phyloP scores from a whole-genome alignment of 2,888 invertebrate genomes.

The Marronus borbonicus region DNA sequence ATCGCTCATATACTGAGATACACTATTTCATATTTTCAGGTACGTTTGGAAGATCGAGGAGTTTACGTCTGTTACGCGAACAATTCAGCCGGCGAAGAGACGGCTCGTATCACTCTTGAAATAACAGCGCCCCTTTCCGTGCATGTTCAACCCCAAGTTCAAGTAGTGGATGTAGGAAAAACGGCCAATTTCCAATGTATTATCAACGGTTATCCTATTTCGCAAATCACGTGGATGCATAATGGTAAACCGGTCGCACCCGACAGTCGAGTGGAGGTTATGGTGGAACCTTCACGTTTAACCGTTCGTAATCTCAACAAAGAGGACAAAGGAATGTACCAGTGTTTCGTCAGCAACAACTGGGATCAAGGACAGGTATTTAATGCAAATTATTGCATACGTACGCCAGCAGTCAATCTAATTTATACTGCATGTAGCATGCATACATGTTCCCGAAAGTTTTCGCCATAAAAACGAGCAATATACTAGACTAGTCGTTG shows the following conservation, averaged over 20 bases:
- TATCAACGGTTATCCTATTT: constrained; percentile 88
- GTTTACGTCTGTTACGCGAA: constrained; percentile 92
- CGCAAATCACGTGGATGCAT: constrained; percentile 83
- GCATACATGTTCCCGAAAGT: too few relatives aligned
- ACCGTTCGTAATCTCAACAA: constrained; percentile 79
- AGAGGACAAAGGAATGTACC: constrained; percentile 92
- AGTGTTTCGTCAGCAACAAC: constrained; percentile 89
- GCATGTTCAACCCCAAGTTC: constrained; percentile 83
- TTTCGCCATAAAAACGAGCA: too few relatives aligned
- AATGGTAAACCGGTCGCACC: constrained; percentile 75
- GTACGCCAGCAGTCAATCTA: too few relatives aligned
- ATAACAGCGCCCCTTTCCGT: constrained; percentile 87
- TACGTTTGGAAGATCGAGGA: constrained; percentile 85
- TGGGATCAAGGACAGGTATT: constrained; percentile 83
- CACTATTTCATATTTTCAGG: constrained; percentile 59
- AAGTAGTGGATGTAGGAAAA: constrained; percentile 88
- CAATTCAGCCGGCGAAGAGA: constrained; percentile 89
- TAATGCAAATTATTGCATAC: not conserved
- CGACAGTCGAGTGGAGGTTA: constrained; percentile 67
- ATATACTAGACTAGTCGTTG: too few relatives aligned
- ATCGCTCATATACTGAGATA: too few relatives aligned
- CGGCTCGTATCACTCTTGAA: constrained; percentile 82
- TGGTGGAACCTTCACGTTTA: constrained; percentile 66
- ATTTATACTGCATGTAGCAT: too few relatives aligned
- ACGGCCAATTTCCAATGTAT: constrained; percentile 91